Conservation (phyloP, 2,113 vertebrate genomes). For the Poeciliopsis retropinna region DNA sequence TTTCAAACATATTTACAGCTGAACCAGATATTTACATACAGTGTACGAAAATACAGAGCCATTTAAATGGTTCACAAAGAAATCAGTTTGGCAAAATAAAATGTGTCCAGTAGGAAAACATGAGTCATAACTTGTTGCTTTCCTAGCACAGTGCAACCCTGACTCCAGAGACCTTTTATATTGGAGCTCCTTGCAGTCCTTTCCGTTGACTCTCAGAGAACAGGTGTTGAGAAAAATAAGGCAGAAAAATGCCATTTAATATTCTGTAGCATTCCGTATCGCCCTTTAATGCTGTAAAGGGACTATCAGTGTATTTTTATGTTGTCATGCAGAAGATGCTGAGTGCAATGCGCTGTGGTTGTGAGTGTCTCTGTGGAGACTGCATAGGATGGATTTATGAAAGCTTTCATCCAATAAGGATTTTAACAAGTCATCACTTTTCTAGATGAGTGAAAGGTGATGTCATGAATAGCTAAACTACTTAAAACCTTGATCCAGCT, state of each 20-base stretch:
- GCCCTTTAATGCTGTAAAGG: slow-evolving; percentile 14
- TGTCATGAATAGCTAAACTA: slow-evolving; percentile 66
- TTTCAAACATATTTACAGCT: not conserved
- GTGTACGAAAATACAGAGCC: no score
- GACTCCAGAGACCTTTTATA: slow-evolving; percentile 16
- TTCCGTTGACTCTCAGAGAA: slow-evolving; percentile 34
- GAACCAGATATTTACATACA: not conserved
- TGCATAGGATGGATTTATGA: slow-evolving; percentile 49
- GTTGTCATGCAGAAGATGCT: slow-evolving; percentile 7
- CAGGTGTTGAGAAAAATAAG: not conserved
- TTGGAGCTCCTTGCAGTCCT: slow-evolving; percentile 21
- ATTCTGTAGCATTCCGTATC: slow-evolving; percentile 12
- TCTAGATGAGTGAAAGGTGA: slow-evolving; percentile 67
- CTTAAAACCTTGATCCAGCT: slow-evolving; percentile 54
- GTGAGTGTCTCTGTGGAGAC: slow-evolving; percentile 43
- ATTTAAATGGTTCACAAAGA: not conserved
- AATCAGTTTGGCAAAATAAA: not conserved
- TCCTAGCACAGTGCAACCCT: slow-evolving; percentile 42
- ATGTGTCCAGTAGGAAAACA: not conserved
- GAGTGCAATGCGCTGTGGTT: slow-evolving; percentile 24
- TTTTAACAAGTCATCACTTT: slow-evolving; percentile 61
- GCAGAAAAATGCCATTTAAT: slow-evolving; percentile 15
- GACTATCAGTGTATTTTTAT: slow-evolving; percentile 18
- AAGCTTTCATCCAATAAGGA: slow-evolving; percentile 62
- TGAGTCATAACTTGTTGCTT: not conserved